Conservation (phyloP, 2,113 vertebrate genomes). For the Scytalopus superciliaris region DNA sequence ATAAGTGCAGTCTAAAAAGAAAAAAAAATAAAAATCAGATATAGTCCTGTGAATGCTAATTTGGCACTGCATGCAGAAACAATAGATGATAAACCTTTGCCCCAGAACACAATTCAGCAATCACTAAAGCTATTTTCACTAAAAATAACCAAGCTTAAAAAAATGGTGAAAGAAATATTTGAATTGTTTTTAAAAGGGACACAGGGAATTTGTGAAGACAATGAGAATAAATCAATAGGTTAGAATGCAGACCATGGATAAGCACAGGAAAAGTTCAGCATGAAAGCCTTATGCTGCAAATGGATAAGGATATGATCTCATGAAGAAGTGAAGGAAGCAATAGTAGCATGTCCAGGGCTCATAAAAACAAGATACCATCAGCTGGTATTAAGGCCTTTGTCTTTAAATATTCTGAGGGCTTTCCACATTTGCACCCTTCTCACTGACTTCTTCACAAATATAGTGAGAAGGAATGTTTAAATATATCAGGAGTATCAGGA, state of each 20-base stretch:
- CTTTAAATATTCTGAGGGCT: neutral
- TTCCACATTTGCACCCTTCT: neutral
- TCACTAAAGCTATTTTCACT: neutral
- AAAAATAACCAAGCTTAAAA: neutral
- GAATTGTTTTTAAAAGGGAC: neutral
- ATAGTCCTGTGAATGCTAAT: neutral
- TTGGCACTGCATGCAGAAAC: neutral
- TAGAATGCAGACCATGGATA: neutral
- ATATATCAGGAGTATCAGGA: neutral
- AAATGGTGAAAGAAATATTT: neutral
- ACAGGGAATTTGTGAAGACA: neutral
- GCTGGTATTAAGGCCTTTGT: neutral
- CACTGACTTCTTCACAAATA: neutral
- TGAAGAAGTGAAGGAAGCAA: neutral
- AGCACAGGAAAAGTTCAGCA: neutral
- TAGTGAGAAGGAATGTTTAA: neutral
- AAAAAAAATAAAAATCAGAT: neutral
- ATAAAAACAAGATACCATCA: neutral
- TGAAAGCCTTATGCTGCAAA: neutral
- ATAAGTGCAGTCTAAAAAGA: neutral
- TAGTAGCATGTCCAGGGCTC: neutral
- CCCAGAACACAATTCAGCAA: neutral
- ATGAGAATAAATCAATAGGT: neutral
- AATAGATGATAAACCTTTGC: neutral
- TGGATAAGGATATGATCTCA: neutral